These are phyloP conservation scores for Sebastes fasciatus DNA, from an alignment of 2,113 vertebrate genomes.

Conservation along the genomic window DNA sequence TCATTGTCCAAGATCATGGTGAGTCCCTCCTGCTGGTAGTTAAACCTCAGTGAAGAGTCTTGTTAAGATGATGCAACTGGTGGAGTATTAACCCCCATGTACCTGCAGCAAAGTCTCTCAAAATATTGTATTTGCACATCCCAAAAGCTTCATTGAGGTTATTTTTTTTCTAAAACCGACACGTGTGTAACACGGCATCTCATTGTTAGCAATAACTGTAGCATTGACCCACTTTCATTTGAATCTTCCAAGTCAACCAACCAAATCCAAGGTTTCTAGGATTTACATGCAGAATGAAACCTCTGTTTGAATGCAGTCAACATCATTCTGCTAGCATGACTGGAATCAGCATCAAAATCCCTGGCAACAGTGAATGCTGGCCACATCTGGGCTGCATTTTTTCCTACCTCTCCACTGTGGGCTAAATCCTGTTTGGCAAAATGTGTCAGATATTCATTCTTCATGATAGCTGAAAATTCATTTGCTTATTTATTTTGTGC, in stretches of 20 bases:
- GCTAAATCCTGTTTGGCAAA: conserved; percentile 41
- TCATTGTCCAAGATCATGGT: conserved; percentile 46
- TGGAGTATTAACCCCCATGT: conserved; percentile 28
- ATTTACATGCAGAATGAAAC: conserved; percentile 63
- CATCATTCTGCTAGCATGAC: conserved; percentile 47
- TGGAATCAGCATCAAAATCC: conserved; percentile 51
- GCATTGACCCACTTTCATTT: conserved; percentile 49
- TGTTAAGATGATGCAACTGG: conserved; percentile 37
- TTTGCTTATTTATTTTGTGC: conserved; percentile 40
- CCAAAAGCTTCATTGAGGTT: not conserved
- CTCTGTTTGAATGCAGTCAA: conserved; percentile 51
- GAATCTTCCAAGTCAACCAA: conserved; percentile 47
- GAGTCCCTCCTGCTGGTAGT: conserved; percentile 36
- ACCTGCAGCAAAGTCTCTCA: not conserved
- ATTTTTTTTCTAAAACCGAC: not conserved
- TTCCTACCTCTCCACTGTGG: conserved; percentile 20
- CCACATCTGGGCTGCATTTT: conserved; percentile 39
- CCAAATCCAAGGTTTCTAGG: conserved; percentile 44
- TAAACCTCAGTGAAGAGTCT: conserved; percentile 41
- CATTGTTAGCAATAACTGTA: conserved; percentile 36
- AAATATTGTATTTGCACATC: conserved; percentile 1
- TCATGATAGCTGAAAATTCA: conserved; percentile 27
- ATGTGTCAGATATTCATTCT: conserved; percentile 29
- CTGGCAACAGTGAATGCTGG: conserved; percentile 39
- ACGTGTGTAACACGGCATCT: conserved; percentile 8